A percentile compares a stretch with the other conserved stretches of the same genome.
Evolutionary conservation across 2,797 vertebrate species (phyloP).

Genomic region (Manis pentadactyla): DNA sequence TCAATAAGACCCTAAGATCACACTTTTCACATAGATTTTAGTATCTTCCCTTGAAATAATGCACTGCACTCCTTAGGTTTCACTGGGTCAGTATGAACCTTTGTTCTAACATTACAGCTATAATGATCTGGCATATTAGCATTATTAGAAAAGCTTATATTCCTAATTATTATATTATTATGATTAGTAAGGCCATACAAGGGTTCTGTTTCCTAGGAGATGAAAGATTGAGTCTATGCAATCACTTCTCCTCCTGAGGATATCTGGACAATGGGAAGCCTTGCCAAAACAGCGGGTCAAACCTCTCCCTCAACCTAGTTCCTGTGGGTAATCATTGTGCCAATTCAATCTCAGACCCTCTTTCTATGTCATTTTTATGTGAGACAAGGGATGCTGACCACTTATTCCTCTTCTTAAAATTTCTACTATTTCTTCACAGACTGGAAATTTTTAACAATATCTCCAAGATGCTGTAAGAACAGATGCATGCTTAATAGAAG

Average conservation of each 20-base stretch:
- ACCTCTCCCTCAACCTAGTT: slow-evolving; percentile 11
- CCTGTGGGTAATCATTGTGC: not conserved
- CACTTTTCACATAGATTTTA: slow-evolving; percentile 28
- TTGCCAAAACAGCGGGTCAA: not conserved
- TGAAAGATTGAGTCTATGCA: slow-evolving; percentile 23
- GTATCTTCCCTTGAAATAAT: not conserved
- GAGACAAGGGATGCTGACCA: not conserved
- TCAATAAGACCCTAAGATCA: not conserved
- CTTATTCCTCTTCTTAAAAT: not conserved
- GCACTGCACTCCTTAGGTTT: not conserved
- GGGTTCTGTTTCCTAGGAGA: slow-evolving; percentile 57
- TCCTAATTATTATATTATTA: slow-evolving; percentile 59
- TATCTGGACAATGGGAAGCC: slow-evolving; percentile 47
- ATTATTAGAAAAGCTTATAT: slow-evolving; percentile 59
- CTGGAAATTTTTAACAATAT: slow-evolving; percentile 2
- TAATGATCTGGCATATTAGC: not conserved
- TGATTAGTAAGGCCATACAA: slow-evolving; percentile 52
- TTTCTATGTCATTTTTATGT: slow-evolving; percentile 29
- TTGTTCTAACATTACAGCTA: not conserved
- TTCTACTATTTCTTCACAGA: not conserved
- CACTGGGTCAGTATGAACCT: slow-evolving; percentile 24
- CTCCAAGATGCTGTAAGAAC: not conserved
- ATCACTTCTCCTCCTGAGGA: slow-evolving; percentile 49
- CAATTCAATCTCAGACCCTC: slow-evolving; percentile 17
- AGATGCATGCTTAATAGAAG: not conserved